Evolutionary conservation across 2,113 vertebrate species (phyloP).

Genomic region (Sturnus vulgaris): DNA sequence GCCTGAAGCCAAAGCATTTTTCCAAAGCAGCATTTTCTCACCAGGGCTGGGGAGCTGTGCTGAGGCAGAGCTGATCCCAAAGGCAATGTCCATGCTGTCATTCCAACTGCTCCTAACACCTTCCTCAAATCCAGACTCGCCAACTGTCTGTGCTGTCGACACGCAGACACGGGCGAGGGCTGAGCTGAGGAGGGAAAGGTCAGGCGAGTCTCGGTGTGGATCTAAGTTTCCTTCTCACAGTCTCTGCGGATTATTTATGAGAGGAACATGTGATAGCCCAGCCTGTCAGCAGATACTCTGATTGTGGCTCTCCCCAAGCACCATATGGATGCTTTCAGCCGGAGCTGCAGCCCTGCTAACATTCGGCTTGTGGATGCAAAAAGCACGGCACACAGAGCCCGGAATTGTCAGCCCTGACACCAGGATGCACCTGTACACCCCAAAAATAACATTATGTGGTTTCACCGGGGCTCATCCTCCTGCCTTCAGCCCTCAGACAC

Average conservation of each 20-base stretch:
- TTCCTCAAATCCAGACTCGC: constrained; percentile 37
- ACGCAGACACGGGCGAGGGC: neutral
- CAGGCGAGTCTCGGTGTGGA: neutral
- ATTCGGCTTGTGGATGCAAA: neutral
- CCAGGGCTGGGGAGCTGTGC: neutral
- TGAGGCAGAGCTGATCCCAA: constrained; percentile 13
- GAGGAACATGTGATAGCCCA: constrained; percentile 52
- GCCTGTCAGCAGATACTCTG: constrained; percentile 64
- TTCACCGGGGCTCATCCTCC: neutral
- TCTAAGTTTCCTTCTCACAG: constrained; percentile 55
- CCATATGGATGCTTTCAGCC: constrained; percentile 66
- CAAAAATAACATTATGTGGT: fast-evolving
- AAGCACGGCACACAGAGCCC: fast-evolving
- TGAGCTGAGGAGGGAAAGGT: constrained; percentile 31
- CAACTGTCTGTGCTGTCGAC: constrained; percentile 60
- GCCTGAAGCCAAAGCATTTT: neutral
- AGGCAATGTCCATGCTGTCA: constrained; percentile 57
- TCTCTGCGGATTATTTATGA: constrained; percentile 64
- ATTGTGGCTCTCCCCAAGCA: constrained; percentile 54
- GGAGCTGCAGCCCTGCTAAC: constrained; percentile 42
- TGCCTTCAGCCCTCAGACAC: neutral
- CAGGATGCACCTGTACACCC: neutral
- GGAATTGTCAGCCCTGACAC: neutral
- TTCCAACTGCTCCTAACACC: constrained; percentile 62
- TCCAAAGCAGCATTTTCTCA: constrained; percentile 14